Base-by-base conservation (phyloP, 37 sponge, comb jelly and placozoan species). In the Cliona cf. orientalis region DNA sequence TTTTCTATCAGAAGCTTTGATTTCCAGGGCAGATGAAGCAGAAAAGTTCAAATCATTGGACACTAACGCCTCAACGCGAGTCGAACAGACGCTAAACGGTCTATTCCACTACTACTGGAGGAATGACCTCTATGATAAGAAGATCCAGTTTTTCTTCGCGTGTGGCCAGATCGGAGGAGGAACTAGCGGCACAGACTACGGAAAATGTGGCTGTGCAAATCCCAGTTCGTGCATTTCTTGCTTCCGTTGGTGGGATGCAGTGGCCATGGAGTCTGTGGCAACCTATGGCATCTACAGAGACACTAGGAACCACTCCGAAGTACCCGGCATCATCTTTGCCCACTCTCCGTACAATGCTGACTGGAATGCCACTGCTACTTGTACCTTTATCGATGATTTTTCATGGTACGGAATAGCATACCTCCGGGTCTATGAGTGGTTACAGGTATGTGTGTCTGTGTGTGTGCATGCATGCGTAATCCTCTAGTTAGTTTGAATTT, bases 271-370 rank as follows among this genome's bases (percentile, higher is more conserved):
- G 42, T 58, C 85, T 3, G 53, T 74, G 12, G 76, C 76, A 6
- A 84, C 61, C 38, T 76, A 74, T 45, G 75, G 77, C 58, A 84
- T 84, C 67, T 59, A 73, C 58, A 76, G 58, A 25, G 56, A 69
- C 58, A 56, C 71, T 23, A 69, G 32, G 4, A 46, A 38, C 28
- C 35, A 76, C 62, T 32, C 66, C 37, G 11, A 22, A 35, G 25
- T 74, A 12, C 38, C 85, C 1, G 76, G 64, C 11, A 23, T 36
- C 4, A 76, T 76, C 7, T 84, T 36, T 33, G 28, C 33, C n/a
- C 85, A 84, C 42, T 84, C 85, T 23, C 85, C 85, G 22, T 84
- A 84, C 57, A 84, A 84, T 42, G 56, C 66, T 32, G 26, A 84
- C 28, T 84, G 85, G 85, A 49, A 76, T 57, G 67, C 68, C 11